These are phyloP conservation scores for Arnoldichthys spilopterus DNA, from an alignment of 2,797 vertebrate genomes.

Conservation along the genomic window DNA sequence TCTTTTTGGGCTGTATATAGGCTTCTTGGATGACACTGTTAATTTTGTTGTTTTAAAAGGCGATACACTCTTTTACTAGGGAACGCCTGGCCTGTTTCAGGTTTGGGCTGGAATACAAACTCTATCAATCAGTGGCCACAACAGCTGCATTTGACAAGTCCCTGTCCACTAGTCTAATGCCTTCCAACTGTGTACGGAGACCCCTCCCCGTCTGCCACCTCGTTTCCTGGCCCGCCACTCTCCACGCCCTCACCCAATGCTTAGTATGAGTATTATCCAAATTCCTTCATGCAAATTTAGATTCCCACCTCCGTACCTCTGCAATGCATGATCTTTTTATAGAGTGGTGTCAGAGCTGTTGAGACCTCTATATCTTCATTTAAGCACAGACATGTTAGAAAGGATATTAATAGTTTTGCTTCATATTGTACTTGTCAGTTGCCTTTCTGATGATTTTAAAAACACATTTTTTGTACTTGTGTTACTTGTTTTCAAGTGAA, in stretches of 20 bases:
- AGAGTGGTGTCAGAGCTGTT: slow-evolving; percentile 29
- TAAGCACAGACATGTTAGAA: slow-evolving; percentile 13
- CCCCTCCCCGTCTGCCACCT: slow-evolving; percentile 82
- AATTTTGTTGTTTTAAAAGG: slow-evolving; percentile 45
- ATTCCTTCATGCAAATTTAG: slow-evolving; percentile 64
- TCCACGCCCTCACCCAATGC: slow-evolving; percentile 57
- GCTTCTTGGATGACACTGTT: slow-evolving; percentile 22
- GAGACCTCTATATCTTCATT: slow-evolving; percentile 22
- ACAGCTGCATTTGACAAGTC: slow-evolving; percentile 97
- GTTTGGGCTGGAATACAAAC: slow-evolving; percentile 86
- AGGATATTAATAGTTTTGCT: slow-evolving; percentile 33
- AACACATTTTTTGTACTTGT: background rate
- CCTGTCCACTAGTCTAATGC: slow-evolving; percentile 92
- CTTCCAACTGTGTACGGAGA: slow-evolving; percentile 89
- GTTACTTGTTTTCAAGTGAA: background rate
- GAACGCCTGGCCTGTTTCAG: slow-evolving; percentile 51
- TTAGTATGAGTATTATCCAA: slow-evolving; percentile 58
- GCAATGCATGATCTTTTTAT: slow-evolving; percentile 52
- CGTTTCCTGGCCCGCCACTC: slow-evolving; percentile 57
- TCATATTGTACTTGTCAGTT: slow-evolving; percentile 9
- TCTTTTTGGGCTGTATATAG: background rate
- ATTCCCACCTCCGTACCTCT: slow-evolving; percentile 56
- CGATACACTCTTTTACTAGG: slow-evolving; percentile 46
- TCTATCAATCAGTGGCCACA: slow-evolving; percentile 93
- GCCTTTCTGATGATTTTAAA: slow-evolving; percentile 21